Evolutionary conservation across 2,888 invertebrate genomes (phyloP), one percentile per base, ranked within the genome.

Genomic region (Drosophila nigricruria): DNA sequence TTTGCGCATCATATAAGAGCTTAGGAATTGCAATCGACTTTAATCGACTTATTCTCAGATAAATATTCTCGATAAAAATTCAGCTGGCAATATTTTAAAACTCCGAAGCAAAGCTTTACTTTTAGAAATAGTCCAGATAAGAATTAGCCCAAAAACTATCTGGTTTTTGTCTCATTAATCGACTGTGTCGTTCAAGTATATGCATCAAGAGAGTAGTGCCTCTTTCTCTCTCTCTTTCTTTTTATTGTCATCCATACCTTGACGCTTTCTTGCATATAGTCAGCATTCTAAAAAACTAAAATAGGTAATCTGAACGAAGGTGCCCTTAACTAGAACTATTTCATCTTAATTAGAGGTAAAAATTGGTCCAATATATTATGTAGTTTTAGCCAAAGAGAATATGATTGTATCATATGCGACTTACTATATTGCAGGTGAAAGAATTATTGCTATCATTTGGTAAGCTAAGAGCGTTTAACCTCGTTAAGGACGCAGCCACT

Each of bases 391-490:
- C 16, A 36, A 36, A 36, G 36, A 16, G 6, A 8, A 36, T 36
- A n/a, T 38, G n/a, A 5, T 38, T n/a, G 1, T 18, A 4, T 16
- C 16, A 25, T 12, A 9, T 20, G 2, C 3, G 3, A 23, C 50
- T 23, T 4, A 57, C 30, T 63, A 8, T 47, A 14, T 64, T 67
- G 5, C 94, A 98, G 98, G 98, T 99, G 70, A 99, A 99, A 94
- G 99, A 99, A 94, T 94, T 99, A 83, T 95, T 99, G 92, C 97
- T 98, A 95, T 99, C 99, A 68, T 99, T 99, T 94, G 99, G 99
- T 77, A 98, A 99, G 93, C 95, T 99, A 80, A 95, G 98, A 91
- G 99, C 99, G 57, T 99, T 99, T 95, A 99, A 99, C 94, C 95
- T 99, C 93, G 99, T 99, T 76, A 99, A 99, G 94, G 99, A 99